Base-by-base conservation (phyloP, 2,797 vertebrate genomes). In the Enteromius radiatus region DNA sequence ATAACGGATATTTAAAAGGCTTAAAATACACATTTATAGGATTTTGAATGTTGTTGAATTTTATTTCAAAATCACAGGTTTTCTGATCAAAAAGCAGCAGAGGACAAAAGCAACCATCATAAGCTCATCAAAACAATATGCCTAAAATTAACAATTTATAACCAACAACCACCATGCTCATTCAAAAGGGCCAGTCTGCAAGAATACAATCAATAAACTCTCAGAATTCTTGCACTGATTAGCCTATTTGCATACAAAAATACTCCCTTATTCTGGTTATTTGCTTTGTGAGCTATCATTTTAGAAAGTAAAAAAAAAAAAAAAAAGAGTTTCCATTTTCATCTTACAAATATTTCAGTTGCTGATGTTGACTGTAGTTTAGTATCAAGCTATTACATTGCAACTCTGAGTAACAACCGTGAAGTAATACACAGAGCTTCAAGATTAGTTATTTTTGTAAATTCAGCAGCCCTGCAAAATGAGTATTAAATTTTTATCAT, bases 31-130 rank as follows among this genome's bases (percentile, higher is more conserved):
- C 43, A 61, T 59, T 76, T 77, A 14, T 77, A 33, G 31, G 41
- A 74, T 65, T 80, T 23, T 49, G 33, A 75, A 33, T 67, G 49
- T 45, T 31, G 52, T 74, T 76, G 38, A 76, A 69, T 59, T 88
- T 88, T 87, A 87, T 87, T 88, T 83, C 52, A 85, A 88, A 88
- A 84, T 78, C 70, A 84, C 78, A 69, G 38, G 67, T 78, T 80
- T 31, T 47, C 78, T 82, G 59, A 81, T 78, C 69, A 85, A 69
- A 69, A 84, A 82, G 59, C 79, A 86, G 71, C 78, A 88, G 19
- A 82, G 61, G 70, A 87, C 49, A 26, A 81, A 74, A 84, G 54
- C 47, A 59, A 56, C 21, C 49, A 65, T 74, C 10, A 36, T 41
- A 23, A 38, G 52, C 54, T 54, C 47, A 26, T 61, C 81, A 47